These are phyloP conservation scores for Mungos mungo DNA, from an alignment of 2,113 vertebrate genomes.

Conservation along the genomic window DNA sequence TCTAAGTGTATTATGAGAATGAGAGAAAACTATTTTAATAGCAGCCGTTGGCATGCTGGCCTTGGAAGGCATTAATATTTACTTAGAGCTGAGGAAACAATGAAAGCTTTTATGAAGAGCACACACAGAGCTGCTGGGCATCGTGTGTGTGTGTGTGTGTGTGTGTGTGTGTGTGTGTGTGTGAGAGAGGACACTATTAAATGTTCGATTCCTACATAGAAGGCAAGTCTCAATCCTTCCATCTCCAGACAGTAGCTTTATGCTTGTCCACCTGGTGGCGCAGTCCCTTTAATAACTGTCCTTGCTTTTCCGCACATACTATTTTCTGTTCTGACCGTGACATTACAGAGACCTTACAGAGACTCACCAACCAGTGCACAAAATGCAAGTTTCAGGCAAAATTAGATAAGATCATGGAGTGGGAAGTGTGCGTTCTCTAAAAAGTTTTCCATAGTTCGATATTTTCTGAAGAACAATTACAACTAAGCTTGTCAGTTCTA, in stretches of 20 bases:
- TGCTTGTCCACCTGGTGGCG: constrained; percentile 65
- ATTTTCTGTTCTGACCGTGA: neutral
- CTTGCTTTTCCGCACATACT: neutral
- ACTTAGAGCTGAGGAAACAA: constrained; percentile 43
- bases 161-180: neutral
- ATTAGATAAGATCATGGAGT: neutral
- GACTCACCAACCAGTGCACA: neutral
- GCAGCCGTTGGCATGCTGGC: neutral
- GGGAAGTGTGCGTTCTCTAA: neutral
- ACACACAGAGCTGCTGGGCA: neutral
- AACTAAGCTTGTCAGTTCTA: neutral
- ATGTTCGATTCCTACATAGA: neutral
- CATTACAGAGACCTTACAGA: neutral
- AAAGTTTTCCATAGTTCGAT: neutral
- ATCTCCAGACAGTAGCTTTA: neutral
- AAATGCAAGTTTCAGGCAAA: constrained; percentile 2
- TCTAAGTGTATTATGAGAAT: constrained; percentile 56
- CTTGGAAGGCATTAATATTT: constrained; percentile 57
- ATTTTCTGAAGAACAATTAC: constrained; percentile 8
- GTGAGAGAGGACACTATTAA: neutral
- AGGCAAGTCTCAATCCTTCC: neutral
- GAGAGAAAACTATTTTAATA: constrained; percentile 60
- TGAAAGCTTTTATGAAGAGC: constrained; percentile 39
- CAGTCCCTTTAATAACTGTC: constrained; percentile 37
- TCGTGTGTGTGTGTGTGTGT: neutral